Base-by-base conservation (phyloP, 2,113 vertebrate species). In the Genyomyrus donnyi region DNA sequence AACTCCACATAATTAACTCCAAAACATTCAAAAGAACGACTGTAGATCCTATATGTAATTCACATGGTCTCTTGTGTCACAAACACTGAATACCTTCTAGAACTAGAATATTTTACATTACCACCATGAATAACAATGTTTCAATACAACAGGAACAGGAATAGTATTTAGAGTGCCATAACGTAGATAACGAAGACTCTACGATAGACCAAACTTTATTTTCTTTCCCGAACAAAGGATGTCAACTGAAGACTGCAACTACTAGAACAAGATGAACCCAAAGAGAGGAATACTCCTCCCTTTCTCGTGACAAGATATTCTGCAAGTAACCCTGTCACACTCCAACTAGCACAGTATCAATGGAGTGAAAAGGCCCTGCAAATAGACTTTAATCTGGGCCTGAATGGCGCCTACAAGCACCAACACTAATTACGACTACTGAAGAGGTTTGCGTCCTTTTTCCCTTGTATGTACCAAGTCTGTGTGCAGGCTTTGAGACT, bases 341-440 rank as follows among this genome's bases (percentile, higher is more conserved):
- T 74, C n/a, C 56, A 45, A 48, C 45, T 74, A 27, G 39, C 88
- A 74, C 45, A 49, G 88, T 93, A 91, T 94, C 93, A 95, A 92
- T 93, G 89, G 92, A 90, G 89, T 92, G 93, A 94, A 94, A 95
- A 93, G 92, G 90, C 93, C 92, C 90, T 88, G 70, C 86, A 77
- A 70, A 87, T 84, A 35, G 92, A 88, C 91, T 93, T 93, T 96
- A 96, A 96, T 96, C 95, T 94, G 91, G 90, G 24, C 92, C 94
- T 95, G 95, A 96, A 95, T 95, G 94, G 94, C 92, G 94, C 95
- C 94, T 94, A 92, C 91, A 94, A 93, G 94, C 91, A 91, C 93
- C 94, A 95, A 95, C 94, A 93, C 94, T 94, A 93, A 93, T 93
- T 93, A 92, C 94, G 93, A 94, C 94, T 94, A 93, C 89, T 93